phyloP scores from a whole-genome alignment of 2,797 vertebrate genomes.

The Tinamus major region DNA sequence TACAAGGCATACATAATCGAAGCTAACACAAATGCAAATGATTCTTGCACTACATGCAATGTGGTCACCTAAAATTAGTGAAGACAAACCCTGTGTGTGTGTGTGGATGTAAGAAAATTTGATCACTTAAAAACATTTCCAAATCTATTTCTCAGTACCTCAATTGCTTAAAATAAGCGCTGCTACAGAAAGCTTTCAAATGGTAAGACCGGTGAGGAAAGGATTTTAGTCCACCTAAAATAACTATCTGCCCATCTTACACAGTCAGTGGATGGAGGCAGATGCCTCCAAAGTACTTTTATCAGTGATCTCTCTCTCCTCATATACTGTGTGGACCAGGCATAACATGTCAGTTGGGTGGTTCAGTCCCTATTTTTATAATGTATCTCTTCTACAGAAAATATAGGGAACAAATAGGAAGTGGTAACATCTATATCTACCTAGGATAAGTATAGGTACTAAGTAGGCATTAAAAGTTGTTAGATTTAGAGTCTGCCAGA shows the following conservation, averaged over 20 bases:
- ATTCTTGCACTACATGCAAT: background rate
- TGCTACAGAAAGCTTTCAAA: background rate
- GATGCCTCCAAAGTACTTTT: background rate
- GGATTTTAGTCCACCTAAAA: background rate
- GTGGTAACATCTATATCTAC: background rate
- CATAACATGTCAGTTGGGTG: background rate
- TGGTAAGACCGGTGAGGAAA: background rate
- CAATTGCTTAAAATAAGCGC: background rate
- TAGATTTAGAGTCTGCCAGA: background rate
- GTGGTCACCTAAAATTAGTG: background rate
- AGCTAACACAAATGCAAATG: background rate
- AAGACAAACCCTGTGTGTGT: background rate
- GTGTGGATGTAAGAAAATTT: background rate
- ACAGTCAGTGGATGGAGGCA: background rate
- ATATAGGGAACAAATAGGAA: background rate
- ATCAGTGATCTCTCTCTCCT: background rate
- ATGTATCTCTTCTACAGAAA: background rate
- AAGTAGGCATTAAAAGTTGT: background rate
- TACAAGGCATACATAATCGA: background rate
- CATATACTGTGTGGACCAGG: background rate
- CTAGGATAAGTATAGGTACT: background rate
- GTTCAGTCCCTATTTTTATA: background rate
- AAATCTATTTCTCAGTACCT: background rate
- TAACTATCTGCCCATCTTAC: background rate
- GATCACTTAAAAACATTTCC: background rate